Evolutionary conservation across 2,113 vertebrate species (phyloP).

Genomic region (Podarcis cretensis): DNA sequence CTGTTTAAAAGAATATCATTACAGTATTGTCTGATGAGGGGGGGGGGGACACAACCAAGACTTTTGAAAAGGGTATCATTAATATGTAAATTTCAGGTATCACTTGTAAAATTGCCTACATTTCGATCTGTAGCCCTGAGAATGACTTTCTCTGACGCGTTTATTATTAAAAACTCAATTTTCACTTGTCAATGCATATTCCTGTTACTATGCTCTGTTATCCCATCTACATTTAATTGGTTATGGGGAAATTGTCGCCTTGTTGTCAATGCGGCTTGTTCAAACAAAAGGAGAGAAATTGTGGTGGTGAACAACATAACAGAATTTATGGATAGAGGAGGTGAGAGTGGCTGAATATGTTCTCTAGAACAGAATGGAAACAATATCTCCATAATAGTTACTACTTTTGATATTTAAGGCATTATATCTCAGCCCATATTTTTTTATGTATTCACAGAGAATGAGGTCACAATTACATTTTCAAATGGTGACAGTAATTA

Average conservation of each 20-base stretch:
- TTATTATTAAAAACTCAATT: constrained; percentile 39
- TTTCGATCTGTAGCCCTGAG: constrained; percentile 20
- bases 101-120: constrained; percentile 23
- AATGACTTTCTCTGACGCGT: neutral
- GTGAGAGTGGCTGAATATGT: neutral
- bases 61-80: neutral
- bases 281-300: neutral
- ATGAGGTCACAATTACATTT: neutral
- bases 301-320: constrained; percentile 32
- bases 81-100: constrained; percentile 16
- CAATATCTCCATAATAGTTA: neutral
- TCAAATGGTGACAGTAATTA: neutral
- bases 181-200: neutral
- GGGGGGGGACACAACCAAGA: neutral
- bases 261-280: constrained; percentile 6
- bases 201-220: neutral
- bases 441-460: constrained; percentile 35
- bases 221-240: neutral
- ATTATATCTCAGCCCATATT: constrained; percentile 35
- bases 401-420: neutral
- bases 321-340: neutral
- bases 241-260: constrained; percentile 24
- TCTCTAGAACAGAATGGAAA: neutral
- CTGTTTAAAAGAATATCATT: neutral
- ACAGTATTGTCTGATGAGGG: neutral